Conservation (phyloP, 2,797 vertebrate genomes). For the Onychomys torridus region DNA sequence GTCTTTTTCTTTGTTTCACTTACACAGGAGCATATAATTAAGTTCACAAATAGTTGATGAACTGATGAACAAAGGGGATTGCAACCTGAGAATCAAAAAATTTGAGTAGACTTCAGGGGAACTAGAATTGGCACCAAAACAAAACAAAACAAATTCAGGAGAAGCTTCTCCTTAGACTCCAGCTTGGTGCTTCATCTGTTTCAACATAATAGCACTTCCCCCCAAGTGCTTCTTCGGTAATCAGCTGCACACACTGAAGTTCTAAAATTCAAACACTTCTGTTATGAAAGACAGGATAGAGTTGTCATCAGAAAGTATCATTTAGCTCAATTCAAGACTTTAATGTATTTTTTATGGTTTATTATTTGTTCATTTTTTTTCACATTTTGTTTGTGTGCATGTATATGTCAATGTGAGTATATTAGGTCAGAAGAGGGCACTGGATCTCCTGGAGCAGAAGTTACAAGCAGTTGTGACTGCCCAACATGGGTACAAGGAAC, state of each 20-base stretch:
- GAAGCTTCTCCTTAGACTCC: background rate
- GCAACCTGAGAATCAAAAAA: conserved; percentile 27
- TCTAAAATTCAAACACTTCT: conserved; percentile 26
- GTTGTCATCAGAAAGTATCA: background rate
- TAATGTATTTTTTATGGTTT: background rate
- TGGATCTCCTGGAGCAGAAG: background rate
- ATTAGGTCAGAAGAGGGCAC: background rate
- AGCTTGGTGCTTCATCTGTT: background rate
- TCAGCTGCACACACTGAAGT: background rate
- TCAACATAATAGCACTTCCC: background rate
- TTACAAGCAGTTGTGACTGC: background rate
- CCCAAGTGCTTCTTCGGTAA: background rate
- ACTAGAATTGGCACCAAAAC: background rate
- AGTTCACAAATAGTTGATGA: conserved; percentile 7
- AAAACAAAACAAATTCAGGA: background rate
- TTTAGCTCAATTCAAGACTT: conserved; percentile 43
- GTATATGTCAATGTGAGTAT: background rate
- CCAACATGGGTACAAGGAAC: background rate
- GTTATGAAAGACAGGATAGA: conserved; percentile 17
- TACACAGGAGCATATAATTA: background rate
- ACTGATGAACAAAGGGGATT: background rate
- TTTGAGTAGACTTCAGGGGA: background rate
- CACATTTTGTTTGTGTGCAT: background rate
- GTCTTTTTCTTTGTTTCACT: background rate
- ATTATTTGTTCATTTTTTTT: background rate